Evolutionary conservation across 2,113 vertebrate species (phyloP).

Genomic region (Cavia aperea): DNA sequence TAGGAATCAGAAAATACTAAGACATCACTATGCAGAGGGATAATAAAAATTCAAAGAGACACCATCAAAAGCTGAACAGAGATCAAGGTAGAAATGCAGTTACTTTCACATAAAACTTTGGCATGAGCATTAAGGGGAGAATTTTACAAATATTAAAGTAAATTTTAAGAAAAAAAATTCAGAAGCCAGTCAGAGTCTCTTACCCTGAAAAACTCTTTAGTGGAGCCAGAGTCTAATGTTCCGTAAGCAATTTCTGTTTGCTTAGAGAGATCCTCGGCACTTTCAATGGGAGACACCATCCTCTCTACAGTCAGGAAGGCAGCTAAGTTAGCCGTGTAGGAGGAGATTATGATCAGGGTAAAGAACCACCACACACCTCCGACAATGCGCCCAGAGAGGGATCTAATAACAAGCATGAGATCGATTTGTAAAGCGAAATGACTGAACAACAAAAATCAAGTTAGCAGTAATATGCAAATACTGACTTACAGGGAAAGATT

Average conservation of each 20-base stretch:
- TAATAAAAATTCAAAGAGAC: neutral
- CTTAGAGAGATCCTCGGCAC: constrained; percentile 97
- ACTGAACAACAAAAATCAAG: constrained; percentile 63
- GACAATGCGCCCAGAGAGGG: constrained; percentile 98
- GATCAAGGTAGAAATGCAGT: neutral
- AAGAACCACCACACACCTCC: constrained; percentile 99
- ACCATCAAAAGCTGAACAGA: neutral
- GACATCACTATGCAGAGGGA: too few relatives aligned
- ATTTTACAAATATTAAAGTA: neutral
- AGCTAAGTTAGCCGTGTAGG: constrained; percentile 99
- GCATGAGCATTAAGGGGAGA: neutral
- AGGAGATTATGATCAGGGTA: constrained; percentile 99
- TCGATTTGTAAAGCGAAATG: constrained; percentile 79
- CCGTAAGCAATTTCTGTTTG: constrained; percentile 98
- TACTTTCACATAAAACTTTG: constrained; percentile 23
- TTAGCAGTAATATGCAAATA: constrained; percentile 70
- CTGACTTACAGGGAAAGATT: constrained; percentile 48
- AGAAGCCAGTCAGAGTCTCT: constrained; percentile 68
- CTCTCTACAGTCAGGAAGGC: constrained; percentile 99
- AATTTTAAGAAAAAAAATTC: constrained; percentile 48
- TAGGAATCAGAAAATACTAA: neutral
- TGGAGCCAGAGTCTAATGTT: constrained; percentile 97
- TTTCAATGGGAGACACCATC: constrained; percentile 99
- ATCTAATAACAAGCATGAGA: constrained; percentile 87
- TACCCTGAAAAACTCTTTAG: constrained; percentile 99